These are phyloP conservation scores for Ptilodon capucinus DNA, from an alignment of 2,888 invertebrate species.

Conservation along the genomic window DNA sequence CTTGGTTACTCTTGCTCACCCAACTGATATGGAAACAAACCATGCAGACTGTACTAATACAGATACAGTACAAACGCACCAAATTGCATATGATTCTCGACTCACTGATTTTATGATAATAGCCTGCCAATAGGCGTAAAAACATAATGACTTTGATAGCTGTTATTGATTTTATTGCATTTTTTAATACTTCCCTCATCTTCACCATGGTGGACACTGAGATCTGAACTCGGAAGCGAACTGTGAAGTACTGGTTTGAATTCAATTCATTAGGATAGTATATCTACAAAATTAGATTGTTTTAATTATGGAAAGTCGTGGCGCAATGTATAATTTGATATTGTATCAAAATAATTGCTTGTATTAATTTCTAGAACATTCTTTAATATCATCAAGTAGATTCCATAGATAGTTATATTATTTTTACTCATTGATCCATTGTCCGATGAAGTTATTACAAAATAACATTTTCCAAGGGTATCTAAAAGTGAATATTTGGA, in stretches of 20 bases:
- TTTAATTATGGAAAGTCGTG: neutral
- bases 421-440: too few species aligned
- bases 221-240: neutral
- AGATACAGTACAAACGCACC: neutral
- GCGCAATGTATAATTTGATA: too few species aligned
- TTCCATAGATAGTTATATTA: too few species aligned
- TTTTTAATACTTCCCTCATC: neutral
- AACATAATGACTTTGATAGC: neutral
- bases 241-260: too few species aligned
- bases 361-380: too few species aligned
- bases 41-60: neutral
- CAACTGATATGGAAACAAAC: too few species aligned
- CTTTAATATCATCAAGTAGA: too few species aligned
- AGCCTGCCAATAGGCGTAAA: neutral
- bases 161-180: neutral
- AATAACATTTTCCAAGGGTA: too few species aligned
- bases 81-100: neutral
- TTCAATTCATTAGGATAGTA: neutral
- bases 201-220: neutral
- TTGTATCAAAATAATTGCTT: too few species aligned
- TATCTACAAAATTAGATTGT: neutral
- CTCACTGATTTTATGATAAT: neutral
- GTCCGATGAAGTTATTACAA: too few species aligned
- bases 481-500: too few species aligned
- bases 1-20: too few species aligned